Percentiles rank a stretch among this genome's conserved stretches.
phyloP scores from a whole-genome alignment of 2,113 vertebrate genomes.

The Romanogobio albipinnatus region DNA sequence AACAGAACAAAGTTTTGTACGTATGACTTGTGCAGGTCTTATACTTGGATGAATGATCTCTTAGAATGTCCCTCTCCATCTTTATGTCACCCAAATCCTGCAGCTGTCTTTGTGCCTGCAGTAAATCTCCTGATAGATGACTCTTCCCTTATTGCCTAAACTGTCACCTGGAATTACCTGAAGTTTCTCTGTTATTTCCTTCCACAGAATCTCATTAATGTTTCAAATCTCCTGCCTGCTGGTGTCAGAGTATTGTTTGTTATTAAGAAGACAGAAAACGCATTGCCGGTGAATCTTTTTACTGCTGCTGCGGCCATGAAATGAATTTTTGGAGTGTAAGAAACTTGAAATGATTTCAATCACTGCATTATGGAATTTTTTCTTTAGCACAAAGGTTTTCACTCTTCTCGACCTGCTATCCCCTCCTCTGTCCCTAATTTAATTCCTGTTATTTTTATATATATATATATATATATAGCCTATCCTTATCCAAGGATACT shows the following conservation, averaged over 20 bases:
- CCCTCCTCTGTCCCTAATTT: not conserved
- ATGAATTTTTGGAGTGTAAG: not conserved
- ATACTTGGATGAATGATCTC: conserved; percentile 21
- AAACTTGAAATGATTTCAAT: not conserved
- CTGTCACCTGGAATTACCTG: conserved; percentile 49
- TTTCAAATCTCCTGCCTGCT: conserved; percentile 32
- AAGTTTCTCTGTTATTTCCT: conserved; percentile 35
- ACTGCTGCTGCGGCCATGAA: not conserved
- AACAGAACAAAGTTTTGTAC: not conserved
- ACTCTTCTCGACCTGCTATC: conserved; percentile 35
- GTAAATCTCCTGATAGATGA: conserved; percentile 34
- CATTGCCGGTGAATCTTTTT: not conserved
- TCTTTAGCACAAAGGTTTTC: not conserved
- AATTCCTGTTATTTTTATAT: not conserved
- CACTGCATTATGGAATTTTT: not conserved
- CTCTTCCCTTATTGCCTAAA: conserved; percentile 48
- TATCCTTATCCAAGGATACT: conserved; percentile 3
- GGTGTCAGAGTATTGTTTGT: conserved; percentile 29
- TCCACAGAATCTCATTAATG: conserved; percentile 47
- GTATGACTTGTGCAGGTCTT: not conserved
- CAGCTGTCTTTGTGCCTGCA: conserved; percentile 33
- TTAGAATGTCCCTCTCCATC: conserved; percentile 3
- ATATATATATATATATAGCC: conserved; percentile 9
- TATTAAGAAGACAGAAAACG: not conserved
- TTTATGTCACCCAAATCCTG: conserved; percentile 20